phyloP scores from a whole-genome alignment of 2,113 vertebrate genomes.

The Camelus bactrianus region DNA sequence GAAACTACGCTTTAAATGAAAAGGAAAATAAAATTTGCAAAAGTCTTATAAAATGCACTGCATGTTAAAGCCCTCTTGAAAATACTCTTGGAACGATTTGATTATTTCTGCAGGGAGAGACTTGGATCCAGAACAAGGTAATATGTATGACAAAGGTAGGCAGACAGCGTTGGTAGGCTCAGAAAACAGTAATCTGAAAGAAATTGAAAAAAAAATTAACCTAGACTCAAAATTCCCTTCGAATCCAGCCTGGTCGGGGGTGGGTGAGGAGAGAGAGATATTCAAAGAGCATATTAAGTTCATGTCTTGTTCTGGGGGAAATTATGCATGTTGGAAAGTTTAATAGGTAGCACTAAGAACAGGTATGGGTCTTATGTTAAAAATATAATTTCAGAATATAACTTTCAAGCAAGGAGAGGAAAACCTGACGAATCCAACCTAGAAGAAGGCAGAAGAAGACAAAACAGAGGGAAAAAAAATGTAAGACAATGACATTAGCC shows the following conservation, averaged over 20 bases:
- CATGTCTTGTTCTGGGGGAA: not conserved
- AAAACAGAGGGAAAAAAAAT: rapidly evolving
- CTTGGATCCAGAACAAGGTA: rapidly evolving
- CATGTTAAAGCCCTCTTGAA: not conserved
- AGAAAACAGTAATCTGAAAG: not conserved
- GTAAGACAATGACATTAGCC: not conserved
- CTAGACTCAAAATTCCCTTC: not conserved
- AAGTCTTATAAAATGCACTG: no score
- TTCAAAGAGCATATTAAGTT: rapidly evolving
- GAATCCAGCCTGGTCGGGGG: rapidly evolving
- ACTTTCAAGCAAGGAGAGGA: not conserved
- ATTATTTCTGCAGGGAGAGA: not conserved
- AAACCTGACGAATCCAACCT: not conserved
- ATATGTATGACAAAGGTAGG: rapidly evolving
- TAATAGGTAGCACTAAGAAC: rapidly evolving
- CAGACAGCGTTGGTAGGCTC: no score
- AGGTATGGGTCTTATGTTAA: not conserved
- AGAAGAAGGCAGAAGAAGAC: rapidly evolving
- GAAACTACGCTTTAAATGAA: no score
- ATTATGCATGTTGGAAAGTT: rapidly evolving
- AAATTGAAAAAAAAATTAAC: not conserved
- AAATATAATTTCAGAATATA: not conserved
- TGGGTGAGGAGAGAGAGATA: rapidly evolving
- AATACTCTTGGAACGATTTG: not conserved
- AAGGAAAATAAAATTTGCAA: not conserved